These are phyloP conservation scores for Spizaetus ornatus DNA, from an alignment of 2,113 vertebrate genomes.

Conservation along the genomic window DNA sequence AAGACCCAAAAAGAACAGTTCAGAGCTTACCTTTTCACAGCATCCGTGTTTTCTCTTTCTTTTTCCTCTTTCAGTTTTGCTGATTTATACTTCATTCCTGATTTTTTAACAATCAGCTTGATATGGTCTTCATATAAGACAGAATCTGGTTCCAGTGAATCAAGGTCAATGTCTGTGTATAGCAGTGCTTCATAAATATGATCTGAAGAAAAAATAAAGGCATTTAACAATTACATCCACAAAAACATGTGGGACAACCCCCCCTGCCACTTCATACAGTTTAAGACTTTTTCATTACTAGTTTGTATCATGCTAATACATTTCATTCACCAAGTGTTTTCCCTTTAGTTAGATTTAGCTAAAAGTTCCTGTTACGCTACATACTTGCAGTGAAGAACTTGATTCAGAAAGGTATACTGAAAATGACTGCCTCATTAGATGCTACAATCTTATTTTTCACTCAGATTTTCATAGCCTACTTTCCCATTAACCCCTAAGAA, in stretches of 20 bases:
- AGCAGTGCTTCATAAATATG: slow-evolving; percentile 83
- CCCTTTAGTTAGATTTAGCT: neutral
- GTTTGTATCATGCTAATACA: neutral
- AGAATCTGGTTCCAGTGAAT: slow-evolving; percentile 76
- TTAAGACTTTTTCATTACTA: neutral
- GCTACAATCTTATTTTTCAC: neutral
- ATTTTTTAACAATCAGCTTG: slow-evolving; percentile 84
- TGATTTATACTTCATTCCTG: slow-evolving; percentile 88
- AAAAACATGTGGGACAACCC: rapidly evolving
- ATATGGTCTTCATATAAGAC: slow-evolving; percentile 79
- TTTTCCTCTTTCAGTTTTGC: slow-evolving; percentile 76
- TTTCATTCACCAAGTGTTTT: neutral
- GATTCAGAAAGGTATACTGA: neutral
- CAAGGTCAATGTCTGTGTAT: slow-evolving; percentile 75
- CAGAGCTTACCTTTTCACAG: slow-evolving; percentile 74
- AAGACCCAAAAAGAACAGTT: neutral
- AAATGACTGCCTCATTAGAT: neutral
- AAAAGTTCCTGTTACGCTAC: neutral
- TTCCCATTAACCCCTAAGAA: neutral
- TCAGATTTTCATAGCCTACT: neutral
- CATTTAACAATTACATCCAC: neutral
- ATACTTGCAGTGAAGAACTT: neutral
- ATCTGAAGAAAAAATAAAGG: slow-evolving; percentile 70
- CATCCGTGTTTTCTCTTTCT: slow-evolving; percentile 82
- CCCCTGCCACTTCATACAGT: rapidly evolving